Evolutionary conservation across 2,888 invertebrate genomes (phyloP).

Genomic region (Eristalis pertinax): DNA sequence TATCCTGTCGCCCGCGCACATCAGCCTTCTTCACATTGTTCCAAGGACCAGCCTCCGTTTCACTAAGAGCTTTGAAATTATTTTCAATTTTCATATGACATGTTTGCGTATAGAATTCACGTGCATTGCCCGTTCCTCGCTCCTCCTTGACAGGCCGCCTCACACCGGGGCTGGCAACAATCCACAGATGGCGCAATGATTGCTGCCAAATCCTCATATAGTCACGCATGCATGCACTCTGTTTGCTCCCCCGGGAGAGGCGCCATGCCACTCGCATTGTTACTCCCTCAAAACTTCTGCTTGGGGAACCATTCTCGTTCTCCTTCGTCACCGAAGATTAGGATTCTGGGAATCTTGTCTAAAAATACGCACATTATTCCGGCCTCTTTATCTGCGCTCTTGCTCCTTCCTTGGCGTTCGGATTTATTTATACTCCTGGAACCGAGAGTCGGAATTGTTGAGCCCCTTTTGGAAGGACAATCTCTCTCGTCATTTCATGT

Average conservation of each 20-base stretch:
- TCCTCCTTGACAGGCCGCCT: neutral
- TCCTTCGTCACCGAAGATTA: neutral
- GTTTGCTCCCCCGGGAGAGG: neutral
- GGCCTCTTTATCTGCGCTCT: neutral
- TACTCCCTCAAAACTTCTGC: neutral
- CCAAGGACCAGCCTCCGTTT: neutral
- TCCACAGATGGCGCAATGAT: neutral
- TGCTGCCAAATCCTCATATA: neutral
- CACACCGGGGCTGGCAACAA: neutral
- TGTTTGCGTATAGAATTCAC: neutral
- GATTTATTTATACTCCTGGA: neutral
- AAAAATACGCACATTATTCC: neutral
- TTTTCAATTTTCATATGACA: neutral
- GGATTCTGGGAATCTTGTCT: neutral
- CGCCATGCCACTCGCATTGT: neutral
- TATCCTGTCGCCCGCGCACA: too few relatives aligned
- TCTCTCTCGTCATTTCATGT: too few relatives aligned
- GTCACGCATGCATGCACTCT: neutral
- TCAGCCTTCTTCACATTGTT: neutral
- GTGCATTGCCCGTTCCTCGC: neutral
- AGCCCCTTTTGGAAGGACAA: neutral
- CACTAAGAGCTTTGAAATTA: neutral
- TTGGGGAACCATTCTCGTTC: neutral
- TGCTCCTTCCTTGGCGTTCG: neutral
- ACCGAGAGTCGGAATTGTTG: neutral